phyloP scores from a whole-genome alignment of 2,113 vertebrate genomes.

The Tyto alba region DNA sequence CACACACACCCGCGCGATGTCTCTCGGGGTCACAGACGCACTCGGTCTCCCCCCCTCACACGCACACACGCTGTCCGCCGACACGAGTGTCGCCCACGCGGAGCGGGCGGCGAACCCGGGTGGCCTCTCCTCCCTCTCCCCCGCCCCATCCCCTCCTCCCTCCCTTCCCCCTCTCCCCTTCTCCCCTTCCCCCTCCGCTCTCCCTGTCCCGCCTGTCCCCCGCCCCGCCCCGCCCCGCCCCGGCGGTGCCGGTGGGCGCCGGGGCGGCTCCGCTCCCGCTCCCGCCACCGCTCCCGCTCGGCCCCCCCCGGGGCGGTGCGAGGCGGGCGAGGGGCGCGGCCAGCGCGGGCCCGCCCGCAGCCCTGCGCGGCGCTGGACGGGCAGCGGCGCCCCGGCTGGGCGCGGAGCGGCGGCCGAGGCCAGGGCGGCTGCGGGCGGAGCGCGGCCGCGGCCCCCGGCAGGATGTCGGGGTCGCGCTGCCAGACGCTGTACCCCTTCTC shows the following conservation, averaged over 20 bases:
- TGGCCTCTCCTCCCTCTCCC: background rate
- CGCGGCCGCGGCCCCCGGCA: background rate
- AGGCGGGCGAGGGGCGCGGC: conserved; percentile 32
- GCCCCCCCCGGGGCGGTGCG: background rate
- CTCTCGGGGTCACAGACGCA: background rate
- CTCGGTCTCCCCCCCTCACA: too few relatives aligned
- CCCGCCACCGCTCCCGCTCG: background rate
- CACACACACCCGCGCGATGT: background rate
- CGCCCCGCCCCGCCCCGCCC: background rate
- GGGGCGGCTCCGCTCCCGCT: background rate
- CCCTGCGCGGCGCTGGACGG: background rate
- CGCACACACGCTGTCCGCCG: background rate
- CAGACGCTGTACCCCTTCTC: conserved; percentile 89
- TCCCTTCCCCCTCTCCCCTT: background rate
- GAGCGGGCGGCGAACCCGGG: background rate
- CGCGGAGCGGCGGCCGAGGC: background rate
- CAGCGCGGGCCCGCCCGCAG: conserved; percentile 32
- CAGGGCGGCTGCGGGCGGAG: background rate
- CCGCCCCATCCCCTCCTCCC: background rate
- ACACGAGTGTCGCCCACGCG: background rate
- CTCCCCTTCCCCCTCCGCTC: background rate
- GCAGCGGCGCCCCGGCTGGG: background rate
- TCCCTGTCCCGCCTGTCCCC: background rate
- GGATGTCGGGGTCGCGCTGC: conserved; percentile 72
- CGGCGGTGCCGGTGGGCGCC: background rate